Conservation (phyloP, 2,113 vertebrate species). For the Atherinomorus stipes region DNA sequence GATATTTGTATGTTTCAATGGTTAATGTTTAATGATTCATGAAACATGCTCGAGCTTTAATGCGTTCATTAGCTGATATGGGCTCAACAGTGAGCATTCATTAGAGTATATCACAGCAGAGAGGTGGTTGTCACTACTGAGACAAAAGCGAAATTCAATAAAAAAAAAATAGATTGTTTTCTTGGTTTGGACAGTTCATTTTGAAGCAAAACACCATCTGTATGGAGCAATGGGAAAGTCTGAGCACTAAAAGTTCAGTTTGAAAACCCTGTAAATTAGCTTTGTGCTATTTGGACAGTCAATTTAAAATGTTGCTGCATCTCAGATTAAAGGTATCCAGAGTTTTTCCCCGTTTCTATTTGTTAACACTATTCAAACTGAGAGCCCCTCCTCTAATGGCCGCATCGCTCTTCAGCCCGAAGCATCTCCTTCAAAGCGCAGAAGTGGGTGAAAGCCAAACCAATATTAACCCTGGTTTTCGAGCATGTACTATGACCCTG, state of each 20-base stretch:
- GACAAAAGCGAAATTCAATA: neutral
- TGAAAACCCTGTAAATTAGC: slow-evolving; percentile 1
- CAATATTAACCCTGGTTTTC: too few relatives aligned
- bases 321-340: too few relatives aligned
- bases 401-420: too few relatives aligned
- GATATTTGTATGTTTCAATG: slow-evolving; percentile 52
- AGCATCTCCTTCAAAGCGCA: too few relatives aligned
- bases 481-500: too few relatives aligned
- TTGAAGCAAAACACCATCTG: neutral
- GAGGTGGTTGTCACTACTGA: neutral
- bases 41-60: slow-evolving; percentile 16
- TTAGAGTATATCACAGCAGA: neutral
- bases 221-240: neutral
- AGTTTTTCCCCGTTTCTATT: too few relatives aligned
- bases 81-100: slow-evolving; percentile 1
- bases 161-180: neutral
- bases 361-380: too few relatives aligned
- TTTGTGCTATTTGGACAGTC: neutral
- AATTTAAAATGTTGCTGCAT: neutral
- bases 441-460: too few relatives aligned
- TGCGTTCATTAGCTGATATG: slow-evolving; percentile 12
- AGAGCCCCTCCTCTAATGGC: too few relatives aligned
- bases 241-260: slow-evolving; percentile 1
- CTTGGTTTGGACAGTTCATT: neutral
- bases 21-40: slow-evolving; percentile 51